Evolutionary conservation across 2,888 invertebrate genomes (phyloP), one percentile per base, ranked within the genome.

Genomic region (Xanthostigma xanthostigma): DNA sequence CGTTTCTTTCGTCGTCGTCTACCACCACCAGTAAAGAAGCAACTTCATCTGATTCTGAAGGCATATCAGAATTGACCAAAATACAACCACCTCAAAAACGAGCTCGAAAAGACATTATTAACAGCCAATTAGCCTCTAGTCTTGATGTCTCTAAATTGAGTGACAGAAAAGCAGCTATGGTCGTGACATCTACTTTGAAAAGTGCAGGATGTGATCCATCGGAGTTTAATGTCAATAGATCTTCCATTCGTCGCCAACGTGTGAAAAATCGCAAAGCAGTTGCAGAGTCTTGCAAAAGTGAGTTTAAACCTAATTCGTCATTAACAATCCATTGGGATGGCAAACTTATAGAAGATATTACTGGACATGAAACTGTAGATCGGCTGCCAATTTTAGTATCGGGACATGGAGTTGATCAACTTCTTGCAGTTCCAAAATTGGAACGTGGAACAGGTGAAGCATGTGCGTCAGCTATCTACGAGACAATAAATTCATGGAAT

Each of bases 301-400:
- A 40, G 27, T 43, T 51, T 17, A 35, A 46, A 44, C 14, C 48
- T 27, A 34, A 36, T 36, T n/a, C 11, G 6, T 12, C 6, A 27
- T 36, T 39, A 4, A 37, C 44, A n/a, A 35, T 50, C 9, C 50
- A 50, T 39, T 50, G 48, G 50, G 48, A 50, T 34, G 45, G 48
- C 10, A 50, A 49, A 27, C 35, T 50, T 13, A 36, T 49, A 3
- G 34, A 33, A 34, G 51, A 51, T 45, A 47, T 49, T 46, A 36
- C 27, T 36, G 49, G 42, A 4, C 12, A 41, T 3, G 40, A 46
- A 41, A 17, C 17, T 3, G 45, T 49, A 3, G 49, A 45, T 49
- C 39, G 45, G 9, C 45, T 45, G 3, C 41, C 49, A 13, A 40
- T 49, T 45, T 14, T 49, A 8, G 38, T 45, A 34, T 39, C 45